Evolutionary conservation across 92 coral and sea anemone species (phyloP).

Genomic region (Desmophyllum pertusum): DNA sequence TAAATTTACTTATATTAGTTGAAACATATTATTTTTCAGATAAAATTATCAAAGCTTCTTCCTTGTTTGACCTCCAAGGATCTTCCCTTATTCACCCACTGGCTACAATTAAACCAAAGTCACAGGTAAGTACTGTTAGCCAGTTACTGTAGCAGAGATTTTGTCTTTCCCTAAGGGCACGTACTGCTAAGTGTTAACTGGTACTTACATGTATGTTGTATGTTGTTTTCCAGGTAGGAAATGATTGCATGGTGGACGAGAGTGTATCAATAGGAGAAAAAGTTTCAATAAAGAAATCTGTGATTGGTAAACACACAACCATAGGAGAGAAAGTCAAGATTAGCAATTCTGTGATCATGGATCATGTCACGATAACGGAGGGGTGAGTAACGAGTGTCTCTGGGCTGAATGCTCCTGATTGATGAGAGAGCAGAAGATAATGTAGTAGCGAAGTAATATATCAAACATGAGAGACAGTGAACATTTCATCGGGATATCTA

Average conservation of each 20-base stretch:
- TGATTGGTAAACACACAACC: conserved; percentile 95
- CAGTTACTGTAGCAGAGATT: too few species aligned
- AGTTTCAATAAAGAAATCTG: conserved; percentile 93
- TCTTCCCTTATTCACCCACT: conserved; percentile 78
- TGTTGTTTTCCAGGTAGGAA: conserved; percentile 73
- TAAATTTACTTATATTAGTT: too few species aligned
- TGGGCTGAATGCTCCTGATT: too few species aligned
- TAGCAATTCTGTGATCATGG: conserved; percentile 95
- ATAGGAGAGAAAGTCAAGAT: conserved; percentile 97
- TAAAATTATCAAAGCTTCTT: conserved; percentile 79
- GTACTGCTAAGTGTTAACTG: too few species aligned
- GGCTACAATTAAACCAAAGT: conserved; percentile 84
- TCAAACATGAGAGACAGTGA: too few species aligned
- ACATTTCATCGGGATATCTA: too few species aligned
- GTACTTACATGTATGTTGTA: too few species aligned
- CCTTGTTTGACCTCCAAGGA: conserved; percentile 78
- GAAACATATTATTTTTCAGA: conserved; percentile 47
- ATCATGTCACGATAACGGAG: conserved; percentile 95
- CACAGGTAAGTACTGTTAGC: too few species aligned
- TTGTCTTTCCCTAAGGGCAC: too few species aligned
- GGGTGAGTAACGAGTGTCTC: conserved; percentile 70
- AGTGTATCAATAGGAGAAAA: conserved; percentile 92
- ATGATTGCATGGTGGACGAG: conserved; percentile 97
- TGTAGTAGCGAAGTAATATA: too few species aligned
- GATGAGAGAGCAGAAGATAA: too few species aligned